Base-by-base conservation (phyloP, 2,113 vertebrate species). In the Passer montanus region DNA sequence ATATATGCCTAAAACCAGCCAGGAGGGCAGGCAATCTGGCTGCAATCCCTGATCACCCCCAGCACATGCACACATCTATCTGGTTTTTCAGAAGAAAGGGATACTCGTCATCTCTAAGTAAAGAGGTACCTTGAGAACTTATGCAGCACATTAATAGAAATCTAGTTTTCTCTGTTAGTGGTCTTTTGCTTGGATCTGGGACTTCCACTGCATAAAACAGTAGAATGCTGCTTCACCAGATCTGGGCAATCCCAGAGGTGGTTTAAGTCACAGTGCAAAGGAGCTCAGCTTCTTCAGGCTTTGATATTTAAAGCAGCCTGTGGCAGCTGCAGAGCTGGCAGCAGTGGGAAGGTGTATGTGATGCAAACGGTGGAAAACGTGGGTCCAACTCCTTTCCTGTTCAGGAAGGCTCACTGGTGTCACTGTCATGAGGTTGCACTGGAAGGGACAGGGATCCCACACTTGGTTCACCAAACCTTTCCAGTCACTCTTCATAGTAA, bases 281-380 rank as follows among this genome's bases (percentile, higher is more conserved):
- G 93, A 81, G 70, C 88, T 95, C 47, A 66, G 58, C 53, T 74
- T 89, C 73, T 93, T 94, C 95, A 95, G 88, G 82, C 94, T 93
- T 96, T 96, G 58, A 19, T 77, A 76, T 91, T 96, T 84, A 87
- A 87, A 95, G 58, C 72, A 75, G 95, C 80, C 79, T 80, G 80
- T 68, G 39, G 96, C 82, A 92, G 89, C 90, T 95, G 68, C 94
- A 92, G 92, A 59, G 19, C 9, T 95, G 93, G 94, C 92, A 97
- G 93, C 41, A 92, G 66, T 10, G 44, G 92, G 88, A 67, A 56
- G 64, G 50, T 75, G 22, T 72, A 37, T 39, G 53, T 80, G 66
- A 39, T 82, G 64, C 62, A 89, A 89, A 92, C 4, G 11, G 63
- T 58, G 67, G 79, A 64, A 68, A 75, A 93, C 41, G 18, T 13